Conservation (phyloP, 64 coral and sea anemone species). For the Montipora capricornis region DNA sequence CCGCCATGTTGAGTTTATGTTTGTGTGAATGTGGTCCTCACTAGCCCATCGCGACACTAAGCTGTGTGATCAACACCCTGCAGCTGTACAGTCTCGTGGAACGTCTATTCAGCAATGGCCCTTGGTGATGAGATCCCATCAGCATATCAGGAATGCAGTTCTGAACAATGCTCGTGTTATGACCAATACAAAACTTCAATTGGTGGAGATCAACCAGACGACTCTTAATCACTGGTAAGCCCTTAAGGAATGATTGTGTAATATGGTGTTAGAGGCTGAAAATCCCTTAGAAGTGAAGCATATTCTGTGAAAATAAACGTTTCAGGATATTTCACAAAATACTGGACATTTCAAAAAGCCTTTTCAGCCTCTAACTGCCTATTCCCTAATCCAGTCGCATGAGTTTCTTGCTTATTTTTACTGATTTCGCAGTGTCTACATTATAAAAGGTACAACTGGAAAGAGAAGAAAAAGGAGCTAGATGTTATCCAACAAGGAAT, state of each 20-base stretch:
- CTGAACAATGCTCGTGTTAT: not conserved
- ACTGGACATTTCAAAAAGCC: no score
- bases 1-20: no score
- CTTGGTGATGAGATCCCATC: not conserved
- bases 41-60: not conserved
- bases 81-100: not conserved
- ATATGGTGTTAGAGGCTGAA: no score
- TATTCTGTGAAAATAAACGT: no score
- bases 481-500: not conserved
- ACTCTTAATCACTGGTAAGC: constrained; percentile 29
- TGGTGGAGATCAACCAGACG: constrained; percentile 60
- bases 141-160: constrained; percentile 10
- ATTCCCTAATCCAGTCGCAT: no score
- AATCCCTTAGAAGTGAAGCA: no score
- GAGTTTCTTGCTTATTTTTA: no score
- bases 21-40: no score
- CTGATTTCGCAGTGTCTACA: no score
- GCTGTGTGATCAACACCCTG: constrained; percentile 23
- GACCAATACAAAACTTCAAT: constrained; percentile 24
- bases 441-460: not conserved
- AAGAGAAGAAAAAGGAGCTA: not conserved
- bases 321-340: no score
- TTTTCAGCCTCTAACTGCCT: no score
- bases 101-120: not conserved
- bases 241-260: no score